A percentile compares a stretch with the other conserved stretches of the same genome.
Evolutionary conservation across 1,140 invertebrate species (phyloP).

Genomic region (Lineus longissimus): DNA sequence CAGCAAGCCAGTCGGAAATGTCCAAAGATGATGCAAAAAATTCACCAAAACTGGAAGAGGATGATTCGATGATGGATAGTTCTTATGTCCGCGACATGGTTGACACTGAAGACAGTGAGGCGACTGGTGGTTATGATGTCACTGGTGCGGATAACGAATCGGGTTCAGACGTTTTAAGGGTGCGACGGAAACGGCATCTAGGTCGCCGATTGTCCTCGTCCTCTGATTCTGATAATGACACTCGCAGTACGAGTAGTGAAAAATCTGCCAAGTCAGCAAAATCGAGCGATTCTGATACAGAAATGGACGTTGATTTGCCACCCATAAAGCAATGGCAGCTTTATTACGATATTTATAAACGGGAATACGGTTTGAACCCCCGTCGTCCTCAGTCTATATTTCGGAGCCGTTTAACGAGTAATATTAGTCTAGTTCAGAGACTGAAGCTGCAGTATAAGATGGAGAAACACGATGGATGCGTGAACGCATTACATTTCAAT

Average conservation of each 20-base stretch:
- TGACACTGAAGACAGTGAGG: too few species aligned
- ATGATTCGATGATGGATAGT: not conserved
- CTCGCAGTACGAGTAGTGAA: not conserved
- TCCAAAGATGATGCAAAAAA: too few species aligned
- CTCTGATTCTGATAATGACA: not conserved
- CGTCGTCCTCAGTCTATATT: not conserved
- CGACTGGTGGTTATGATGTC: not conserved
- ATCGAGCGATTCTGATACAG: not conserved
- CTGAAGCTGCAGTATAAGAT: constrained; percentile 76
- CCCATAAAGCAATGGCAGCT: constrained; percentile 37
- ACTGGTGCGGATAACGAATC: not conserved
- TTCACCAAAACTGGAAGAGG: not conserved
- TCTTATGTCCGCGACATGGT: too few species aligned
- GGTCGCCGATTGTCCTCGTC: not conserved
- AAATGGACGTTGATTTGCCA: constrained; percentile 40
- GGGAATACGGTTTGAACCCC: not conserved
- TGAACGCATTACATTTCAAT: constrained; percentile 90
- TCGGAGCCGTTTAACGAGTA: constrained; percentile 49
- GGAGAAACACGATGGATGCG: constrained; percentile 79
- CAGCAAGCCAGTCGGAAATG: not conserved
- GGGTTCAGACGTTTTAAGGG: not conserved
- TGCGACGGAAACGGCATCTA: not conserved
- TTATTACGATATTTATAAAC: constrained; percentile 12
- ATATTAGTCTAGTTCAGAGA: constrained; percentile 75
- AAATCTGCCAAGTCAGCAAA: not conserved